Base-by-base conservation (phyloP, 2,797 vertebrate species). In the Xenops minutus region DNA sequence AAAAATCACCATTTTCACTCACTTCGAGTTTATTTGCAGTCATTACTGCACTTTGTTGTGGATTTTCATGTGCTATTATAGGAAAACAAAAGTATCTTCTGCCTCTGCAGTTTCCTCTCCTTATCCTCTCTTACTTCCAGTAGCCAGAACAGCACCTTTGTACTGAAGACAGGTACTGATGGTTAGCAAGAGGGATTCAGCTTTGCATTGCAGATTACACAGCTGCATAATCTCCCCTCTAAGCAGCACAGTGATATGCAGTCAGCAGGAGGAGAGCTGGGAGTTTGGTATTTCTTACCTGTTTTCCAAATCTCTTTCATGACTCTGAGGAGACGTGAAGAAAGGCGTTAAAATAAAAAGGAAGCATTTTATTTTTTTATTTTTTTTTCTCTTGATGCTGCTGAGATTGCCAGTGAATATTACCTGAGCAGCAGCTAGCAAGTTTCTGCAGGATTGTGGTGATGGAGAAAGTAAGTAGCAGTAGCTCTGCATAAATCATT, bases 401-500 rank as follows among this genome's bases (percentile, higher is more conserved):
- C 95, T 84, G 82, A 94, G 79, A 30, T 92, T 96, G 93, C 95
- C 71, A 43, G 85, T 79, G 89, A 95, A 76, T 92, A 67, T 82
- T 95, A 97, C 91, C 95, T 95, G 95, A 94, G 84, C 85, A 96
- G 79, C 85, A 91, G 59, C 92, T 75, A 92, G 92, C 84, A 92
- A 93, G 92, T 88, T 96, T 97, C 83, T 95, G 82, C 83, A 97
- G 94, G 76, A 95, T 67, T 86, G 48, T 96, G 93, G 93, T 94
- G 95, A 95, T 93, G 88, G 85, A 97, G 92, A 76, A 85, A 97
- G 94, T 52, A 90, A 96, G 96, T 71, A 96, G 91, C 78, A n/a
- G 91, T 89, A 92, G 82, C 95, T 96, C 85, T 92, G 94, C 95
- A 97, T 98, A 93, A 98, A 97, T 98, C 94, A 97, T 97, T 97